Conservation (phyloP, 1,140 invertebrate species). For the Drosophila melanogaster region DNA sequence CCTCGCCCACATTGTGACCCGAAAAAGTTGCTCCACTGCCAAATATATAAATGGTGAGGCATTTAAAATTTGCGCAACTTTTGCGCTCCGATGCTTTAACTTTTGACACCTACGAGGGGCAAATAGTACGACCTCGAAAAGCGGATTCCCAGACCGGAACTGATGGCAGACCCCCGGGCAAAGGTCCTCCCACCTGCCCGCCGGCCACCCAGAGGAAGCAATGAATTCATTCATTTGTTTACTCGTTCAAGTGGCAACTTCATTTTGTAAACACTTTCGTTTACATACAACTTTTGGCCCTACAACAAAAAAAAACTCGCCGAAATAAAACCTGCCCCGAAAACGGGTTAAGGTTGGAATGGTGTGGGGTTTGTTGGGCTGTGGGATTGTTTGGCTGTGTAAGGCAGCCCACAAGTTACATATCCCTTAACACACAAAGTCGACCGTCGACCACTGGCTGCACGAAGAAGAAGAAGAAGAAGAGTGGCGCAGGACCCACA, state of each 20-base stretch:
- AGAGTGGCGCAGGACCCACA: constrained; percentile 29
- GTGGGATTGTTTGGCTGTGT: constrained; percentile 30
- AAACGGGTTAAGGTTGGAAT: not conserved
- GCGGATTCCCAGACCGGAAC: constrained; percentile 46
- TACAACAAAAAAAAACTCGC: constrained; percentile 49
- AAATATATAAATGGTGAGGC: constrained; percentile 70
- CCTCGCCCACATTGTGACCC: constrained; percentile 45
- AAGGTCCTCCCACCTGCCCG: constrained; percentile 2
- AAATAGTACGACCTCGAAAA: constrained; percentile 42
- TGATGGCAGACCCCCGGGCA: constrained; percentile 27
- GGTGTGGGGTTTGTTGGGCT: not conserved
- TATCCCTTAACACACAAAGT: constrained; percentile 76
- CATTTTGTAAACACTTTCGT: constrained; percentile 83
- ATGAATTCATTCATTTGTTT: constrained; percentile 83
- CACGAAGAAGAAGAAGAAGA: constrained; percentile 1
- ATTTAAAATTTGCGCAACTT: constrained; percentile 80
- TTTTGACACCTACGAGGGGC: constrained; percentile 75
- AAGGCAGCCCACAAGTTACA: constrained; percentile 80
- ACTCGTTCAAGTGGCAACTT: constrained; percentile 82
- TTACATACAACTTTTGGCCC: constrained; percentile 77
- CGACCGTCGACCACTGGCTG: constrained; percentile 51
- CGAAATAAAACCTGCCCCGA: constrained; percentile 43
- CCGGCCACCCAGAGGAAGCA: constrained; percentile 49
- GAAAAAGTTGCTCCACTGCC: constrained; percentile 70
- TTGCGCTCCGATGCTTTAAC: constrained; percentile 79